These are phyloP conservation scores for Ypsolopha sequella DNA, from an alignment of 2,888 invertebrate species.

Conservation along the genomic window DNA sequence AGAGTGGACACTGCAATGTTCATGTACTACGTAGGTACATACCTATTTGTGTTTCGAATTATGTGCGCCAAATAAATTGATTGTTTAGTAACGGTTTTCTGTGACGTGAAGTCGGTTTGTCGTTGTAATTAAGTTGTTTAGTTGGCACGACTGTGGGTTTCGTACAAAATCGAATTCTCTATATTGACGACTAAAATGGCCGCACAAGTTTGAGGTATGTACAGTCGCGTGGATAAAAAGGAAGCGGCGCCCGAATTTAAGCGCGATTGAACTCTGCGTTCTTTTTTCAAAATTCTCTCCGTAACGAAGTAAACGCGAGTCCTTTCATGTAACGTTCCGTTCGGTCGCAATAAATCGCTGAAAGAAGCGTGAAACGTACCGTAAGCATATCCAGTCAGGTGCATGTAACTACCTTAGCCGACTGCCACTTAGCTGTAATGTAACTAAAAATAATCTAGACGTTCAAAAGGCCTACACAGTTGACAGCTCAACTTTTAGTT, in stretches of 20 bases:
- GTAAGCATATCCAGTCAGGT: conserved; percentile 56
- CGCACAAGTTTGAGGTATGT: too few species aligned
- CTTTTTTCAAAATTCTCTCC: conserved; percentile 35
- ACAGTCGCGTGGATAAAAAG: too few species aligned
- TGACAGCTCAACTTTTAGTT: conserved; percentile 2
- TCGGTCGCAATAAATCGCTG: conserved; percentile 49
- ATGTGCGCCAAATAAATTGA: conserved; percentile 43
- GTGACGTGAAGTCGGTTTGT: conserved; percentile 35
- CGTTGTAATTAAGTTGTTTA: conserved; percentile 3
- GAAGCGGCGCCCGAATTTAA: too few species aligned
- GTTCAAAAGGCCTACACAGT: conserved; percentile 7
- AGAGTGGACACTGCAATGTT: conserved; percentile 44
- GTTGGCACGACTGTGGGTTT: too few species aligned
- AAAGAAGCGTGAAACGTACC: conserved; percentile 59
- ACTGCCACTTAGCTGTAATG: conserved; percentile 42
- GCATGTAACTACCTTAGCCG: conserved; percentile 22
- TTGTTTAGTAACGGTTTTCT: conserved; percentile 29
- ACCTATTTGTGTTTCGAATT: conserved; percentile 19
- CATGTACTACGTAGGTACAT: conserved; percentile 9
- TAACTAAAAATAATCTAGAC: conserved; percentile 44
- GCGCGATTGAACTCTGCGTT: too few species aligned
- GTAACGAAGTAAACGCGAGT: conserved; percentile 34
- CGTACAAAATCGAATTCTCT: too few species aligned
- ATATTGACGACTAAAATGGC: too few species aligned
- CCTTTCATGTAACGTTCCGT: conserved; percentile 65